Percentiles rank a stretch among this genome's conserved stretches.
These are phyloP conservation scores for Campoletis raptor DNA, from an alignment of 2,888 invertebrate species.

Conservation along the genomic window DNA sequence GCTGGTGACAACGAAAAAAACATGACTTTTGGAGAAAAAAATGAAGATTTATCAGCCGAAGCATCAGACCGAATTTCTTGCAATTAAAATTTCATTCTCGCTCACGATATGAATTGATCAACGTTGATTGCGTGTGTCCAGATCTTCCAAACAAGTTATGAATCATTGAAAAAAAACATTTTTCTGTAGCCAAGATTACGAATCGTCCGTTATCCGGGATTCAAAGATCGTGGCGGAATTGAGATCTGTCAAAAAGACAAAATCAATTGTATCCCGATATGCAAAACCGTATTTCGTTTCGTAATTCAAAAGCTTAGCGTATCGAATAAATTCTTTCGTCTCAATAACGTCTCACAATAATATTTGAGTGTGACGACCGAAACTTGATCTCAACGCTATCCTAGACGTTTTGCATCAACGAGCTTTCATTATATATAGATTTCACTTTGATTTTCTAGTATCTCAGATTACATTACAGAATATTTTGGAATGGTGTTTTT, in stretches of 20 bases:
- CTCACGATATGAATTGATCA: background rate
- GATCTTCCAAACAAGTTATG: background rate
- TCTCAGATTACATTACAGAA: background rate
- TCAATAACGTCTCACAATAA: slow-evolving; percentile 40
- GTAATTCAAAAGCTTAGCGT: slow-evolving; percentile 50
- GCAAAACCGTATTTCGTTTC: background rate
- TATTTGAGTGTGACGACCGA: slow-evolving; percentile 55
- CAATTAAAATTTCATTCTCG: background rate
- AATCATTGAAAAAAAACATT: background rate
- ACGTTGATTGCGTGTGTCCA: background rate
- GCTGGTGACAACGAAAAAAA: background rate
- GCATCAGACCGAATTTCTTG: background rate
- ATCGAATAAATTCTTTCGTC: slow-evolving; percentile 50
- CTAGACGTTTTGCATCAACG: slow-evolving; percentile 52
- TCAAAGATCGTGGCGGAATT: slow-evolving; percentile 1
- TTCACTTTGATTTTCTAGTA: slow-evolving; percentile 15
- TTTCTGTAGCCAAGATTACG: background rate
- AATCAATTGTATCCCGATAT: slow-evolving; percentile 46
- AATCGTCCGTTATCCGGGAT: background rate
- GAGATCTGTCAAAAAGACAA: slow-evolving; percentile 1
- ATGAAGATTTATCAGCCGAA: background rate
- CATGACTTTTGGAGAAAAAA: background rate
- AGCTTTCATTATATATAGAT: slow-evolving; percentile 20
- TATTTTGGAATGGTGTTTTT: background rate
- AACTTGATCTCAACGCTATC: slow-evolving; percentile 45